Percentiles rank a stretch among this genome's conserved stretches.
phyloP scores from a whole-genome alignment of 2,888 invertebrate species.

The Hedya salicella region DNA sequence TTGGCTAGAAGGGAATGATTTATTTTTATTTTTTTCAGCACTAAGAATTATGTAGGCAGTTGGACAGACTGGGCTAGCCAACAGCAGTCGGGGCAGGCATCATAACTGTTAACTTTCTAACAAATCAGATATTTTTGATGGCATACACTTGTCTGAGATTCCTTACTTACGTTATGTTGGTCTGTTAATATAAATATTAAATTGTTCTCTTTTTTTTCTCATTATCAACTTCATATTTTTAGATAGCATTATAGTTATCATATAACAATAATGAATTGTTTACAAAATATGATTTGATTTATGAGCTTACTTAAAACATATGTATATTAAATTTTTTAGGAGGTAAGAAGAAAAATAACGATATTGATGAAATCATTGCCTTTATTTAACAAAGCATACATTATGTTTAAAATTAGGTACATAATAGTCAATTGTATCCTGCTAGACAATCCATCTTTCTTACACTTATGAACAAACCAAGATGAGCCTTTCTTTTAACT shows the following conservation, averaged over 20 bases:
- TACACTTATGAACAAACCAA: too few species aligned
- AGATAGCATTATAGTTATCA: background rate
- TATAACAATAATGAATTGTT: background rate
- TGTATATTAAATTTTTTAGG: too few species aligned
- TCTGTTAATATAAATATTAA: background rate
- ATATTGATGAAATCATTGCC: too few species aligned
- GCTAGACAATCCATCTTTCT: too few species aligned
- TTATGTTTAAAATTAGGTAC: too few species aligned
- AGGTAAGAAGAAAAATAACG: too few species aligned
- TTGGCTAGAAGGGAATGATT: too few species aligned
- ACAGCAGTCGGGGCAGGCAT: slow-evolving; percentile 46
- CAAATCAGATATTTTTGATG: background rate
- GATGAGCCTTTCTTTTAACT: too few species aligned
- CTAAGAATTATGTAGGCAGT: slow-evolving; percentile 85
- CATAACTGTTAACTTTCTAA: background rate
- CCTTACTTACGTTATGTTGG: slow-evolving; percentile 11
- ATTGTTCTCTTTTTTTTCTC: slow-evolving; percentile 9
- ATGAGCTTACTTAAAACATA: too few species aligned
- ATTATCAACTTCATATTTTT: background rate
- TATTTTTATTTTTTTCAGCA: slow-evolving; percentile 69
- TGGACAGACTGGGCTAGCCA: slow-evolving; percentile 85
- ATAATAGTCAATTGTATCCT: too few species aligned
- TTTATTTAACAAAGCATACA: too few species aligned
- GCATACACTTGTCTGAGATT: background rate
- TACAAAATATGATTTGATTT: too few species aligned